Evolutionary conservation across 2,797 vertebrate genomes (phyloP).

Genomic region (Melopsittacus undulatus): DNA sequence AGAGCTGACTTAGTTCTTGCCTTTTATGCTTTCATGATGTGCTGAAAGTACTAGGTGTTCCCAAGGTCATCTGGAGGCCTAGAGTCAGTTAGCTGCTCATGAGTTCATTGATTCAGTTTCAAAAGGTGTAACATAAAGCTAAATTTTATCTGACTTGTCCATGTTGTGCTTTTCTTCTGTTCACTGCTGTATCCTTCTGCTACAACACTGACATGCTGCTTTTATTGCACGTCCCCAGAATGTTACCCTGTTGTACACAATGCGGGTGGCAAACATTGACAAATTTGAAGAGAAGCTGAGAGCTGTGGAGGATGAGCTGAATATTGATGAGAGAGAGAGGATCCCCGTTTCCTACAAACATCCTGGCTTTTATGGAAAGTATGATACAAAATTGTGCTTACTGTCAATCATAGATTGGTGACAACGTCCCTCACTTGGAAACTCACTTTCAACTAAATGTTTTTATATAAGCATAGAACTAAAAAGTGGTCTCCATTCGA

Average conservation of each 20-base stretch:
- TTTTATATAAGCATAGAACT: neutral
- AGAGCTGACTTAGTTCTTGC: neutral
- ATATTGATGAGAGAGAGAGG: slow-evolving; percentile 89
- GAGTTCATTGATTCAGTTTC: neutral
- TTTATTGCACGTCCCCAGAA: slow-evolving; percentile 76
- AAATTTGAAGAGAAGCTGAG: slow-evolving; percentile 97
- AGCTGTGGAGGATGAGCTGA: slow-evolving; percentile 91
- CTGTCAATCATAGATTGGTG: neutral
- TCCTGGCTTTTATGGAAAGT: slow-evolving; percentile 96
- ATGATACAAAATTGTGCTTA: slow-evolving; percentile 56
- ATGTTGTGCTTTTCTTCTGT: neutral
- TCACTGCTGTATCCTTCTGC: accelerated
- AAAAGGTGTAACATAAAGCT: neutral
- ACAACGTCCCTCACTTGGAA: neutral
- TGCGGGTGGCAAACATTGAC: slow-evolving; percentile 97
- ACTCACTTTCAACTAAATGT: neutral
- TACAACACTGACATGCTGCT: accelerated
- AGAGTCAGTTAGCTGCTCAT: accelerated
- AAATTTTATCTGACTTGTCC: neutral
- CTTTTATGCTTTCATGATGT: neutral
- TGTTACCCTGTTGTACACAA: slow-evolving; percentile 86
- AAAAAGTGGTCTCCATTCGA: neutral
- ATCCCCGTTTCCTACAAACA: slow-evolving; percentile 94
- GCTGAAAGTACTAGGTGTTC: neutral
- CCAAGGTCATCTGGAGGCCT: neutral